These are phyloP conservation scores for Priocnemis perturbator DNA, from an alignment of 2,888 invertebrate species.

Conservation along the genomic window DNA sequence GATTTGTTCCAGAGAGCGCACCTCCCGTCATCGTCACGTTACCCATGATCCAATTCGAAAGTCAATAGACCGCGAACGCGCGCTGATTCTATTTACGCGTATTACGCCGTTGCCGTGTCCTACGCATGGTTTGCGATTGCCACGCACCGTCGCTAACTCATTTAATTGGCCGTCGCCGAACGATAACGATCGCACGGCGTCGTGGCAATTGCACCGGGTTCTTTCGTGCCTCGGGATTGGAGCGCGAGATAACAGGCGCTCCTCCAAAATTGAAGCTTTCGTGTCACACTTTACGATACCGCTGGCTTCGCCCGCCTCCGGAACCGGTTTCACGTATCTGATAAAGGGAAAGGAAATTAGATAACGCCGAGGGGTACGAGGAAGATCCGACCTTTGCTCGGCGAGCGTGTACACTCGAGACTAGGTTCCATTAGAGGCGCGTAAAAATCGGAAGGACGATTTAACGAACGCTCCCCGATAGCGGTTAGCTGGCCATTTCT, in stretches of 20 bases:
- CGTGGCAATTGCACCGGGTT: slow-evolving; percentile 31
- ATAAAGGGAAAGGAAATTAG: slow-evolving; percentile 38
- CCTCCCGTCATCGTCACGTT: too few relatives aligned
- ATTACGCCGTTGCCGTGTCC: slow-evolving; percentile 14
- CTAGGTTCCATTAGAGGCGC: slow-evolving; percentile 2
- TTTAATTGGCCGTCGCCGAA: slow-evolving; percentile 34
- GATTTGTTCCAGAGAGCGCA: too few relatives aligned
- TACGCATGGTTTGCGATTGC: slow-evolving; percentile 15
- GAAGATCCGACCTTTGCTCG: slow-evolving; percentile 11
- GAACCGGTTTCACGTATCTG: slow-evolving; percentile 47
- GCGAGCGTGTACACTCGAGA: neutral
- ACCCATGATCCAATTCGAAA: too few relatives aligned
- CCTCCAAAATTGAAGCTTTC: slow-evolving; percentile 45
- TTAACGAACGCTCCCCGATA: neutral
- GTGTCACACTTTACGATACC: slow-evolving; percentile 34
- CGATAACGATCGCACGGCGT: slow-evolving; percentile 34
- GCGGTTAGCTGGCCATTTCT: too few relatives aligned
- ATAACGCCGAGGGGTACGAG: slow-evolving; percentile 23
- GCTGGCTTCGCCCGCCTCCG: slow-evolving; percentile 38
- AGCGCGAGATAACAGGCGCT: slow-evolving; percentile 17
- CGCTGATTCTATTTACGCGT: too few relatives aligned
- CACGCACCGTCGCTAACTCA: slow-evolving; percentile 23
- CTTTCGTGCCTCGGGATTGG: slow-evolving; percentile 14
- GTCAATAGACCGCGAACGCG: too few relatives aligned
- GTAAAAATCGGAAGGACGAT: slow-evolving; percentile 1